Conservation (phyloP, 1,140 invertebrate species). For the Nylanderia fulva region DNA sequence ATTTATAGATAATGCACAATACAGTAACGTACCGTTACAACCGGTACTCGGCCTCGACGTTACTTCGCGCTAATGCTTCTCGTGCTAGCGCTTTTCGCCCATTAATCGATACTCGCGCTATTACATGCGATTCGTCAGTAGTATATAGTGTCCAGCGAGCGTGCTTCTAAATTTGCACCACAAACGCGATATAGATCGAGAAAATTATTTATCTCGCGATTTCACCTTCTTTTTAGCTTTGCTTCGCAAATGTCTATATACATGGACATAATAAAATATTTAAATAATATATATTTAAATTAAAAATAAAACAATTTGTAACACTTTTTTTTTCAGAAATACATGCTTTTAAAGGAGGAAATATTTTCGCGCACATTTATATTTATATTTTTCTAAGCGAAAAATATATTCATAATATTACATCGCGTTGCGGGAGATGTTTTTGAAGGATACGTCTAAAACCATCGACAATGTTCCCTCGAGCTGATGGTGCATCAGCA, state of each 20-base stretch:
- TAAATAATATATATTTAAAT: not conserved
- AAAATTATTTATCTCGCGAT: not conserved
- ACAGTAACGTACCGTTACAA: constrained; percentile 61
- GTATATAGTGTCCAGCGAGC: too few relatives aligned
- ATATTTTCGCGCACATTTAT: not conserved
- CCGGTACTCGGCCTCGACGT: constrained; percentile 56
- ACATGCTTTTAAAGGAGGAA: not conserved
- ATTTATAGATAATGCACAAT: constrained; percentile 63
- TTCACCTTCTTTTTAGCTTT: not conserved
- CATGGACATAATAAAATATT: too few relatives aligned
- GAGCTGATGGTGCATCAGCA: not conserved
- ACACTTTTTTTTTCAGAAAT: not conserved
- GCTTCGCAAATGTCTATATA: not conserved
- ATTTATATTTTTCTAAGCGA: not conserved
- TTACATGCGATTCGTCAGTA: not conserved
- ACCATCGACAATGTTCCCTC: not conserved
- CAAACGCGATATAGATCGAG: not conserved
- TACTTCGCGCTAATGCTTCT: constrained; percentile 42
- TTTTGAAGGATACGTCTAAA: not conserved
- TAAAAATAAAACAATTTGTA: not conserved
- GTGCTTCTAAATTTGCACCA: not conserved
- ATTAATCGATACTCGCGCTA: constrained; percentile 43
- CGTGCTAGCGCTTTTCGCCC: constrained; percentile 46
- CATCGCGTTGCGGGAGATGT: not conserved
- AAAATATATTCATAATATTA: not conserved